A percentile compares a stretch with the other conserved stretches of the same genome.
phyloP scores from a whole-genome alignment of 2,113 vertebrate genomes.

The Corvus moneduloides region DNA sequence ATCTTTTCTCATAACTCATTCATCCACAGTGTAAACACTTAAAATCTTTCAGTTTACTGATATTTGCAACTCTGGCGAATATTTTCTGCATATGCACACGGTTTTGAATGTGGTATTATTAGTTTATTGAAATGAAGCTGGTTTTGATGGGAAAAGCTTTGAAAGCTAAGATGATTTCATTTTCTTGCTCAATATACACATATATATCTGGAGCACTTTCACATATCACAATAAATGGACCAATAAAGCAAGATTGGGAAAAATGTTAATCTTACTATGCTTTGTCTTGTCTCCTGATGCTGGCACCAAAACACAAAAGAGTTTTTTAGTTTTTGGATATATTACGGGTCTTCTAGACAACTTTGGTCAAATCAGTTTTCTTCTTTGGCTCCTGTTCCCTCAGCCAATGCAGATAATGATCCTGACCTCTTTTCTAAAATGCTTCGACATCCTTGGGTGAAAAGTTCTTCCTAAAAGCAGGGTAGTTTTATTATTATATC shows the following conservation, averaged over 20 bases:
- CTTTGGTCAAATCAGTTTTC: conserved; percentile 49
- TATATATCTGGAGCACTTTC: background rate
- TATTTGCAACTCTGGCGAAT: background rate
- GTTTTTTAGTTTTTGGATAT: background rate
- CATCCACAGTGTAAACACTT: background rate
- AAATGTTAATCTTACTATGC: background rate
- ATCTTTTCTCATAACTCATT: background rate
- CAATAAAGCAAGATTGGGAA: background rate
- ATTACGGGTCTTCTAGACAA: background rate
- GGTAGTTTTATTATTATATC: conserved; percentile 41
- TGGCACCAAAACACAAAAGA: background rate
- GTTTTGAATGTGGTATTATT: background rate
- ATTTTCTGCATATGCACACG: background rate
- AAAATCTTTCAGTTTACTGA: background rate
- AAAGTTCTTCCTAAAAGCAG: conserved; percentile 48
- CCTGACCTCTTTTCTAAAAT: conserved; percentile 60
- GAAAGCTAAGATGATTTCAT: background rate
- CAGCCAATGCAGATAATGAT: conserved; percentile 46
- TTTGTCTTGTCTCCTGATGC: background rate
- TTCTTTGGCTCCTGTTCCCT: background rate
- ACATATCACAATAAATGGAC: background rate
- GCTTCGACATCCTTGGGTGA: conserved; percentile 38
- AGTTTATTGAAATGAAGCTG: background rate
- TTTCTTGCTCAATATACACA: background rate
- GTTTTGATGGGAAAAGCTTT: background rate